A percentile compares a stretch with the other conserved stretches of the same genome.
Conservation (phyloP, 2,113 vertebrate species). For the Cinclus cinclus region DNA sequence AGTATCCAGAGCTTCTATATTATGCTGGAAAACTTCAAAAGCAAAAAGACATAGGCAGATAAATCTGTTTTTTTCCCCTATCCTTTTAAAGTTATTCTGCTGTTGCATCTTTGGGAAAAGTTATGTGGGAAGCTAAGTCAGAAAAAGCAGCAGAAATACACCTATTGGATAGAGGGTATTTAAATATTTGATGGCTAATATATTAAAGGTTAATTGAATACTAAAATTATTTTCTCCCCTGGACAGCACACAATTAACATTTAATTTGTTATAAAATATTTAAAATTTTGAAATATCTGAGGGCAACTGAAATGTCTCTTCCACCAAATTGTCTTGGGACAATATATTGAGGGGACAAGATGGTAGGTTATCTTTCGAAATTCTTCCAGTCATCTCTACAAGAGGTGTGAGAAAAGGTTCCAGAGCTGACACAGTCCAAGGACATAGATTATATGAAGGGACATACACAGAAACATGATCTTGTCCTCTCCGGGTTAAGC, state of each 20-base stretch:
- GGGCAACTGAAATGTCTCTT: constrained; percentile 73
- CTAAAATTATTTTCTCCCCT: constrained; percentile 73
- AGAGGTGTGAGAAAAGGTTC: constrained; percentile 13
- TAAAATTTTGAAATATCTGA: constrained; percentile 79
- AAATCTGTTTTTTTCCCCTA: neutral
- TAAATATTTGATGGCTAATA: constrained; percentile 85
- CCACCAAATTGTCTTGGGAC: constrained; percentile 65
- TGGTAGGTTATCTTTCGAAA: constrained; percentile 61
- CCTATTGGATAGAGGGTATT: constrained; percentile 60
- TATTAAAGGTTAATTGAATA: constrained; percentile 84
- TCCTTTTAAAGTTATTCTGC: neutral
- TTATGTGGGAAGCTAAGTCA: neutral
- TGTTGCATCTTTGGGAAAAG: neutral
- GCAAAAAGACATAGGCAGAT: neutral
- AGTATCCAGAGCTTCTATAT: neutral
- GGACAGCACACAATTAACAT: constrained; percentile 82
- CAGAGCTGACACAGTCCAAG: neutral
- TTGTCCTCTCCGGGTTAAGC: neutral
- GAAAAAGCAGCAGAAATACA: constrained; percentile 54
- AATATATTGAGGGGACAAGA: constrained; percentile 62
- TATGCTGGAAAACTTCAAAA: neutral
- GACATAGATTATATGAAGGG: neutral
- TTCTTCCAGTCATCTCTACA: constrained; percentile 9
- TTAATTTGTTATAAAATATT: constrained; percentile 84
- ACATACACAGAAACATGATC: neutral